These are phyloP conservation scores for Xestia rhomboidea DNA, from an alignment of 2,888 invertebrate genomes.

Conservation along the genomic window DNA sequence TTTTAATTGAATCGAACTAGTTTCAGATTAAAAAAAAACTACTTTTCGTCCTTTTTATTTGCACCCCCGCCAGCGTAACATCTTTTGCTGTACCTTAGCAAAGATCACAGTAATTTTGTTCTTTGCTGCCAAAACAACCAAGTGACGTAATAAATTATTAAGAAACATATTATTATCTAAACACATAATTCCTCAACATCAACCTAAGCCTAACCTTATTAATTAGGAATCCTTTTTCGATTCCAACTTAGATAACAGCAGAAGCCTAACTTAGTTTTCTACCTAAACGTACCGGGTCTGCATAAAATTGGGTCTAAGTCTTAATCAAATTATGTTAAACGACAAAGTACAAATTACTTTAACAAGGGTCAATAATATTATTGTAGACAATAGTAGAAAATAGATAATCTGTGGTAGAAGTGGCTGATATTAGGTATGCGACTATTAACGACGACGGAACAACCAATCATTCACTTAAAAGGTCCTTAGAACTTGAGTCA, in stretches of 20 bases:
- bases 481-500: conserved; percentile 12
- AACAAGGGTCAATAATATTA: background rate
- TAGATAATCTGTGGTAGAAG: background rate
- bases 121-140: background rate
- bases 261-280: background rate
- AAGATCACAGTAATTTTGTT: no score
- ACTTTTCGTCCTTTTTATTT: background rate
- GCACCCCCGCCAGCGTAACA: no score
- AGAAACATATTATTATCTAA: background rate
- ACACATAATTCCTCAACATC: background rate
- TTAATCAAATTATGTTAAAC: background rate
- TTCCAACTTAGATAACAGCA: background rate
- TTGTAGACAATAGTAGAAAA: conserved; percentile 4
- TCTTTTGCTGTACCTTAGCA: background rate
- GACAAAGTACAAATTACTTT: background rate
- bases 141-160: background rate
- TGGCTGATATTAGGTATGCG: conserved; percentile 14
- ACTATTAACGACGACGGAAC: conserved; percentile 21
- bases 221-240: conserved; percentile 1
- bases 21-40: background rate
- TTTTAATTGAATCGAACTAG: no score
- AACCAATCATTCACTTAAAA: conserved; percentile 21
- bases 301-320: background rate
- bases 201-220: conserved; percentile 9
- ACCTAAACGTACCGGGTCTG: background rate